Base-by-base conservation (phyloP, 2,888 invertebrate species). In the Troglohyphantes excavatus region DNA sequence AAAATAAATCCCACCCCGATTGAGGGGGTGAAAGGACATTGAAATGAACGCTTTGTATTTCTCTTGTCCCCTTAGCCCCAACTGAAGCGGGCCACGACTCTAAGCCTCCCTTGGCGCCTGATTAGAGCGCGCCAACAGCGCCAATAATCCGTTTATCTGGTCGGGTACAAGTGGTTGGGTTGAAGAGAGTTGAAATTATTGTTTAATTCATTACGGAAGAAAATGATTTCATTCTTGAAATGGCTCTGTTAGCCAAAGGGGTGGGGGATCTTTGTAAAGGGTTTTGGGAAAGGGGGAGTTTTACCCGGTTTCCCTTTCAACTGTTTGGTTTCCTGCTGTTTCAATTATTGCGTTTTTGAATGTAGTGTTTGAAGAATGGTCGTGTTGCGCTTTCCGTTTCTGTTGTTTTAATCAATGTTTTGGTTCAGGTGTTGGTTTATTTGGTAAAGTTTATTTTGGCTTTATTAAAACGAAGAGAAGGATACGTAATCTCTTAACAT, bases 141-240 rank as follows among this genome's bases (percentile, higher is more conserved):
- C 78, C 72, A 70, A 79, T 89, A 89, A 89, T 89, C 88, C 88
- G 72, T 82, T 89, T 89, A 89, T 89, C 82, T 75, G 75, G 68
- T 76, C 26, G 76, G 39, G 43, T 89, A 82, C 75, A 82, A 89
- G 82, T 89, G 78, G 81, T 81, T 67, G 59, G 33, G 67, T 65
- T 33, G 39, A 75, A 72, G 43, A 21, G 72, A 39, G 33, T 27
- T 43, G 78, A 46, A 70, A 63, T 78, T 82, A 75, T 85, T 85
- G 84, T 76, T 85, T 85, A 75, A 85, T 76, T 76, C 84, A 75
- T 85, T 85, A 83, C 43, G 83, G 63, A 65, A 83, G 43, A 73
- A 73, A 65, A 83, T 65, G 63, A 83, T 83, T 83, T 65, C 65
- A 63, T 73, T 82, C 33, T 65, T 72, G 29, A 46, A 59, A 81